Conservation (phyloP, 2,797 vertebrate genomes). For the Alosa sapidissima region DNA sequence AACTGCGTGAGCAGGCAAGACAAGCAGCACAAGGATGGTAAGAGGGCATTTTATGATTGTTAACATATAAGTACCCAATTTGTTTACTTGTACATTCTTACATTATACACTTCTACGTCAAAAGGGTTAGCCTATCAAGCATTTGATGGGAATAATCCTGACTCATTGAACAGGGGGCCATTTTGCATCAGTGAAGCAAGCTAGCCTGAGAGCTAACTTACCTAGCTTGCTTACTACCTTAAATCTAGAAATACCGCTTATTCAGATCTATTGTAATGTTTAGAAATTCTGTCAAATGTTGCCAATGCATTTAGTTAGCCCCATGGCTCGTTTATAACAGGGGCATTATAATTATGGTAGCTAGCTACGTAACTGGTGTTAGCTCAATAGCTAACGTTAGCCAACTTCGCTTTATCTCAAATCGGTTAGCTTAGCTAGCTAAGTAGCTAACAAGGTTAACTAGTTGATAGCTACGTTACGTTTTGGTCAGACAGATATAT, state of each 20-base stretch:
- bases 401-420: background rate
- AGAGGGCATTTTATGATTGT: background rate
- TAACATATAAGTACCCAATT: background rate
- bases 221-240: slow-evolving; percentile 19
- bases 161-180: slow-evolving; percentile 77
- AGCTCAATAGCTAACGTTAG: background rate
- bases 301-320: background rate
- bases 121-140: background rate
- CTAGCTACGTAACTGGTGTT: background rate
- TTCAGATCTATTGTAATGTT: background rate
- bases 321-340: background rate
- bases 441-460: slow-evolving; percentile 7
- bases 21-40: background rate
- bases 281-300: background rate
- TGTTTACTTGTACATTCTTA: background rate
- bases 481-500: background rate
- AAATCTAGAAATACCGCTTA: background rate
- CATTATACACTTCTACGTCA: background rate
- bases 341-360: background rate
- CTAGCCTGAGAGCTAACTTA: background rate
- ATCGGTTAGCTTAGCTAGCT: background rate
- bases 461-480: background rate
- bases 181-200: slow-evolving; percentile 62
- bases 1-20: slow-evolving; percentile 15
- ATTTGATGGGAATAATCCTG: slow-evolving; percentile 58